These are phyloP conservation scores for Pardalotus punctatus DNA, from an alignment of 2,113 vertebrate species.

Conservation along the genomic window DNA sequence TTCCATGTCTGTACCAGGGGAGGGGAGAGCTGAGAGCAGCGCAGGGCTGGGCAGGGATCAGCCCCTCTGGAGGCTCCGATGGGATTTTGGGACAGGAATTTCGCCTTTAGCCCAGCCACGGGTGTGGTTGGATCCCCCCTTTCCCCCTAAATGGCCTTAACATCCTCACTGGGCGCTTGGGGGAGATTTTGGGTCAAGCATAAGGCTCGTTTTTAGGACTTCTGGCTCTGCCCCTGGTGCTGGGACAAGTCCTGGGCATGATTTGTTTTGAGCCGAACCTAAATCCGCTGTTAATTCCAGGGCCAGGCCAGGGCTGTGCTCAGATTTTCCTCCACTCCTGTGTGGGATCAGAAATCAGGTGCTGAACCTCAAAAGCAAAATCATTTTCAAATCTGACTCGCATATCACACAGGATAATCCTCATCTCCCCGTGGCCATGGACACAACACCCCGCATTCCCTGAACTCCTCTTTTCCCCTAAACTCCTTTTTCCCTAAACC, in stretches of 20 bases:
- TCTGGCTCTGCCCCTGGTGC: background rate
- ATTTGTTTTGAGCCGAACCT: background rate
- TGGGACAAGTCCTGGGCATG: background rate
- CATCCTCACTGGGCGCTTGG: background rate
- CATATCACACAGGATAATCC: background rate
- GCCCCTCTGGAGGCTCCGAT: background rate
- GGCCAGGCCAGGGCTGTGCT: background rate
- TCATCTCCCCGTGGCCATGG: rapidly evolving
- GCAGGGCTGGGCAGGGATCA: background rate
- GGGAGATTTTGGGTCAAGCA: background rate
- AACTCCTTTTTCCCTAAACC: too few species aligned
- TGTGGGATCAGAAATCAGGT: background rate
- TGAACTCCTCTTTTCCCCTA: background rate
- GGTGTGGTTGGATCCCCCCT: too few species aligned
- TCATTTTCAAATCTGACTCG: background rate
- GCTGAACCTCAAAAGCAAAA: background rate
- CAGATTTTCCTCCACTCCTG: background rate
- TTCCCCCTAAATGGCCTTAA: background rate
- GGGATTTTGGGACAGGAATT: background rate
- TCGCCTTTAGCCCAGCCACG: background rate
- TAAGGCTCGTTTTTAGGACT: background rate
- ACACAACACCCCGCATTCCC: background rate
- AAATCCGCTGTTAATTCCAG: background rate
- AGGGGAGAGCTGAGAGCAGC: background rate
- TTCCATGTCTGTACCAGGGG: background rate